Percentiles rank a stretch among this genome's conserved stretches.
phyloP scores from a whole-genome alignment of 2,113 vertebrate species.

The Mobula hypostoma region DNA sequence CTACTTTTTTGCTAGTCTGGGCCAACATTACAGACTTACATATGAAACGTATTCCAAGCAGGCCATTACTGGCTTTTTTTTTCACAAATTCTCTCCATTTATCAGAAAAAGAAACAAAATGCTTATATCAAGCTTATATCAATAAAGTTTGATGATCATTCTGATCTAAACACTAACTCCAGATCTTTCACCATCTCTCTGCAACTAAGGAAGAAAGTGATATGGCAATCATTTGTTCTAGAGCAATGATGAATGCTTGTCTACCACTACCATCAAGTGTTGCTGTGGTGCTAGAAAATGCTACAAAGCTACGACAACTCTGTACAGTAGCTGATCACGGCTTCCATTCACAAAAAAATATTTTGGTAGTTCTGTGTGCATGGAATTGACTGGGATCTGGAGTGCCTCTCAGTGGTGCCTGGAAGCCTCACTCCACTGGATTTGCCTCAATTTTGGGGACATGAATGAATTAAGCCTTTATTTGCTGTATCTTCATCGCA shows the following conservation, averaged over 20 bases:
- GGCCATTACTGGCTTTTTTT: conserved; percentile 4
- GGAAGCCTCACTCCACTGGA: neutral
- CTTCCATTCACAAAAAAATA: too few relatives aligned
- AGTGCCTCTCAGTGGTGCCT: neutral
- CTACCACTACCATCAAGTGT: neutral
- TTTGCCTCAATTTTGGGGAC: neutral
- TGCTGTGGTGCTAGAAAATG: neutral
- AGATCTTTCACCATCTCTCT: neutral
- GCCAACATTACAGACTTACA: conserved; percentile 25
- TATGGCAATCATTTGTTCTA: neutral
- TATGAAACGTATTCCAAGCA: conserved; percentile 28
- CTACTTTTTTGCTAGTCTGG: conserved; percentile 35
- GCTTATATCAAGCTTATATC: neutral
- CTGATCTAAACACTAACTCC: neutral
- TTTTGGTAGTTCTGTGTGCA: neutral
- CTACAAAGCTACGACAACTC: neutral
- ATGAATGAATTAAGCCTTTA: neutral
- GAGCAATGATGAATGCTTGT: neutral
- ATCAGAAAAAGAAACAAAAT: conserved; percentile 12
- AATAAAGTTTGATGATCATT: neutral
- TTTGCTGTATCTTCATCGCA: neutral
- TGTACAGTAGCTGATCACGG: neutral
- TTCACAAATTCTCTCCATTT: conserved; percentile 19
- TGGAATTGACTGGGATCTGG: too few relatives aligned
- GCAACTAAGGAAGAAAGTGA: neutral